These are phyloP conservation scores for Campopleginae sp. DNA, from an alignment of 2,888 invertebrate genomes.

Conservation along the genomic window DNA sequence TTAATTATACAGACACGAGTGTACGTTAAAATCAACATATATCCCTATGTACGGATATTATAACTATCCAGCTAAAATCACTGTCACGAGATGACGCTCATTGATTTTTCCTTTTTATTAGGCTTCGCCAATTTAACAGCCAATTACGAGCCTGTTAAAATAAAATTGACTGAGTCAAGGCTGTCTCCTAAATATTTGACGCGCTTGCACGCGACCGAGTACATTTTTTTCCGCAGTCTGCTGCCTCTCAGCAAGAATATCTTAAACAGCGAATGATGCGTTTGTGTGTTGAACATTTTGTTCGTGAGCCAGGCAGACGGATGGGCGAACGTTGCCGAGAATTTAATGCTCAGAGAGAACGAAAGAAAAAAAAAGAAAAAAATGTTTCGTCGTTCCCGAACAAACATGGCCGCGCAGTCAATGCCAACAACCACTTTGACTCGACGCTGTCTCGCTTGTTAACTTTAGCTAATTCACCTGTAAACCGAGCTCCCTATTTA, in stretches of 20 bases:
- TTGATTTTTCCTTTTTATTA: conserved; percentile 10
- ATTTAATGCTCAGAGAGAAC: conserved; percentile 7
- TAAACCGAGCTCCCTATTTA: conserved; percentile 23
- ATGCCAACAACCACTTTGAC: conserved; percentile 47
- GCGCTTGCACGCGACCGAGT: conserved; percentile 6
- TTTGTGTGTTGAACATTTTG: conserved; percentile 35
- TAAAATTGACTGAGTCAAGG: conserved; percentile 31
- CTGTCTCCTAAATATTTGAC: conserved; percentile 21
- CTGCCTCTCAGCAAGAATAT: conserved; percentile 23
- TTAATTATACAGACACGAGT: conserved; percentile 67
- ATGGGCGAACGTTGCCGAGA: conserved; percentile 43
- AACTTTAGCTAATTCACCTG: conserved; percentile 56
- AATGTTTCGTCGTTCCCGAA: conserved; percentile 33
- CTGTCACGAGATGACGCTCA: conserved; percentile 32
- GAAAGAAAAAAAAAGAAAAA: neutral
- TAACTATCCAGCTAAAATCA: conserved; percentile 14
- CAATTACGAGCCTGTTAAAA: conserved; percentile 41
- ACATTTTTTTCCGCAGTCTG: neutral
- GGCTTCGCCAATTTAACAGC: neutral
- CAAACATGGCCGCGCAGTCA: conserved; percentile 52
- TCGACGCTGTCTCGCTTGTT: conserved; percentile 35
- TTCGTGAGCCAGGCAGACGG: conserved; percentile 18
- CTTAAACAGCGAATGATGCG: neutral
- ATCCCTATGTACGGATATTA: conserved; percentile 9
- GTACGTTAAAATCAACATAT: conserved; percentile 23